These are phyloP conservation scores for Ectropis crepuscularia DNA, from an alignment of 2,888 invertebrate genomes.

Conservation along the genomic window DNA sequence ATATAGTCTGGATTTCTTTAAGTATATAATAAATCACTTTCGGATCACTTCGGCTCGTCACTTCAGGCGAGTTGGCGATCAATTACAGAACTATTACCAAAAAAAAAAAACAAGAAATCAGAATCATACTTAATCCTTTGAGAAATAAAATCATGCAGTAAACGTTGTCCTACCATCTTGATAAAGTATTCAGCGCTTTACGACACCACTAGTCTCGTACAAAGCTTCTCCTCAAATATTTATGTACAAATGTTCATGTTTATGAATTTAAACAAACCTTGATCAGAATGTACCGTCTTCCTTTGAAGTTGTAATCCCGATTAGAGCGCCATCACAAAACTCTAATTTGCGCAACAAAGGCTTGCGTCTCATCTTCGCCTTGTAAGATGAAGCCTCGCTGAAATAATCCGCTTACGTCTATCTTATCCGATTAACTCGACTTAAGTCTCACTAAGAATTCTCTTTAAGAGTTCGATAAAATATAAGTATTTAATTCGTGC, in stretches of 20 bases:
- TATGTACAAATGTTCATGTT: background rate
- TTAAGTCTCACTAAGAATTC: constrained; percentile 2
- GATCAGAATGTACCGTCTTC: constrained; percentile 13
- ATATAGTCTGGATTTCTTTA: too few relatives aligned
- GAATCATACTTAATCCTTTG: too few relatives aligned
- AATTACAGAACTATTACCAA: too few relatives aligned
- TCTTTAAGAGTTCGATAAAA: background rate
- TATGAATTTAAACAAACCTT: constrained; percentile 9
- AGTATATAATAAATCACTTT: too few relatives aligned
- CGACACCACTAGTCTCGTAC: too few relatives aligned
- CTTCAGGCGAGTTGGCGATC: too few relatives aligned
- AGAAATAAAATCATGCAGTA: too few relatives aligned
- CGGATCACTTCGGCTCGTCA: too few relatives aligned
- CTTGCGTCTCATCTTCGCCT: constrained; percentile 31
- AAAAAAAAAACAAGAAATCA: too few relatives aligned
- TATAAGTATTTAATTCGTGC: too few relatives aligned
- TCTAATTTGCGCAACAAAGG: constrained; percentile 29
- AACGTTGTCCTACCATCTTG: too few relatives aligned
- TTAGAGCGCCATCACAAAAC: constrained; percentile 18
- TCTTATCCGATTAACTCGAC: constrained; percentile 32
- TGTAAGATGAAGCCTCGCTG: constrained; percentile 33
- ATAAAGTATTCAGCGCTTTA: too few relatives aligned
- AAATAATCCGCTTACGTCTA: constrained; percentile 36
- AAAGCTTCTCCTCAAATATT: constrained; percentile 1
- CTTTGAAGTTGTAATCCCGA: constrained; percentile 28